Base-by-base conservation (phyloP, 37 sponge, comb jelly and placozoan genomes). In the Petrosia ficiformis region DNA sequence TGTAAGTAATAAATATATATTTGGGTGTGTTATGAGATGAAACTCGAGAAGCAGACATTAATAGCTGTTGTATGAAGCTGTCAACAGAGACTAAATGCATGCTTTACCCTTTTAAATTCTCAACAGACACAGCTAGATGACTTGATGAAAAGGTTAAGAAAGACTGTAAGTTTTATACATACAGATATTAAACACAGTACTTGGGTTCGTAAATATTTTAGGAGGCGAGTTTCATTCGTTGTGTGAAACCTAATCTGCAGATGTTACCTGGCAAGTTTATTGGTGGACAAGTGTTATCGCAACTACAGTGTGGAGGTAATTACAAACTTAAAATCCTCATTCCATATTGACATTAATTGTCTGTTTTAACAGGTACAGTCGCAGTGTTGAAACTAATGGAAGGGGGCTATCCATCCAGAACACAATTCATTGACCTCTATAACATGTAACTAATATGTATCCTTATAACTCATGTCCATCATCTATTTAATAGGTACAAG, bases 351-450 rank as follows among this genome's bases (percentile, higher is more conserved):
- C 42, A 24, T 43, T 10, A 16, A n/a, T n/a, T n/a, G n/a, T n/a
- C n/a, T 40, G 54, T 3, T 43, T 32, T 29, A 8, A 35, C 60
- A 82, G 98, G 98, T 1, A 97, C 94, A 95, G 87, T 97, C 0
- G 80, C 94, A 26, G 98, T 94, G 44, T 77, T 97, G 77, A 74
- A 91, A 81, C 85, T 97, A 37, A 97, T 97, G 98, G 88, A 97
- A 77, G 88, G 90, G n/a, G 98, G 98, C 19, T 97, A 61, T 56
- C 98, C 98, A 36, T 91, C 92, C 35, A 70, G 98, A 44, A 85
- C 95, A 2, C 82, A 84, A 34, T 97, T 94, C 71, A 65, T 35
- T 36, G 85, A 84, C 57, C 87, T 97, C 61, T 93, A 97, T 65
- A 48, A 89, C 14, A 94, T 91, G 98, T 91, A 38, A 82, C 85